Conservation (phyloP, 2,113 vertebrate genomes). For the Crotalus helleri region DNA sequence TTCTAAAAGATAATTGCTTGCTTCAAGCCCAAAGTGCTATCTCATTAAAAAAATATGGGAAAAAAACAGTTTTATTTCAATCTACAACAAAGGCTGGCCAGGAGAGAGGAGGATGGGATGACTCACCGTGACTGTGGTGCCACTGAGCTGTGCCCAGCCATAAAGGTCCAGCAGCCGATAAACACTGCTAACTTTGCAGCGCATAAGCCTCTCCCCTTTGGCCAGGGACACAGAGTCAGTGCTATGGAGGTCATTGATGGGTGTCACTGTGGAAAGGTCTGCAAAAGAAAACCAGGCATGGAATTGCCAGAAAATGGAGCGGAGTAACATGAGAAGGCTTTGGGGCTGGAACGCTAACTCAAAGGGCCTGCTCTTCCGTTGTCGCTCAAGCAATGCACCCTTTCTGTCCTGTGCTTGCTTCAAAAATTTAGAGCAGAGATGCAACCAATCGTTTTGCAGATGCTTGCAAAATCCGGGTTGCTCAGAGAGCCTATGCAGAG, state of each 20-base stretch:
- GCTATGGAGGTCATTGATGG: slow-evolving; percentile 90
- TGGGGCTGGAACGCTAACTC: too few species aligned
- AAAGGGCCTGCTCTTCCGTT: too few species aligned
- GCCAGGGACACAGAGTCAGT: slow-evolving; percentile 80
- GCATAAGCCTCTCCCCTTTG: slow-evolving; percentile 91
- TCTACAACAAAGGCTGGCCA: background rate
- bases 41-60: background rate
- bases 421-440: background rate
- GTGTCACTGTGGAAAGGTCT: slow-evolving; percentile 86
- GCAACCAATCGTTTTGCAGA: background rate
- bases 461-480: background rate
- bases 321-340: background rate
- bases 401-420: background rate
- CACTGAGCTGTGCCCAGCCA: slow-evolving; percentile 88
- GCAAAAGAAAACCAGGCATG: background rate
- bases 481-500: background rate
- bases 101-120: background rate
- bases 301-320: background rate
- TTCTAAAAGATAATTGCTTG: background rate
- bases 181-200: slow-evolving; percentile 90
- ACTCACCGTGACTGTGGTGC: slow-evolving; percentile 84
- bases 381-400: background rate
- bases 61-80: background rate
- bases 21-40: background rate
- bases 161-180: slow-evolving; percentile 92